Base-by-base conservation (phyloP, 2,113 vertebrate species). In the Fulmarus glacialis region DNA sequence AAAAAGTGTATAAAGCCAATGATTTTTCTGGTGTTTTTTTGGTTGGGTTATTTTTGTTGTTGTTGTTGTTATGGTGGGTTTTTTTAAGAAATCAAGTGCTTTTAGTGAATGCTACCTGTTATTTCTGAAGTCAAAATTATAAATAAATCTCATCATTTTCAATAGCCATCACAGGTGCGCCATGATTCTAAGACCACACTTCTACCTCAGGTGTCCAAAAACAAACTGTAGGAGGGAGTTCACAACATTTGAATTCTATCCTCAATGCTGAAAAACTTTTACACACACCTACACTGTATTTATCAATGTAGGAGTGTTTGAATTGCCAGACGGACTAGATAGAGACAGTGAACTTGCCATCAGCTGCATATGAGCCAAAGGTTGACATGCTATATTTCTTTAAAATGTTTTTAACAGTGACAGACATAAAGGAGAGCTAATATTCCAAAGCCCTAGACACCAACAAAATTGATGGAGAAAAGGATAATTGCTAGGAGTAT, bases 391-490 rank as follows among this genome's bases (percentile, higher is more conserved):
- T 56, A 0, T 43, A n/a, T 82, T 72, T 63, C 86, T 80, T 88
- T 85, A 45, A 92, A 82, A 66, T 50, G 10, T 84, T 96, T 93
- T 72, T 89, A 72, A 40, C 64, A 74, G 71, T 45, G 66, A n/a
- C 58, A 88, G 80, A 74, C 52, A 74, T 67, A 74, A 96, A 93
- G 92, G 68, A 86, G 47, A 74, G 14, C 43, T 90, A 42, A 80
- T 89, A 94, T 85, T 63, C 64, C 84, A 96, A 92, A 93, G 38
- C 47, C 32, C 68, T 47, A 90, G 86, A 90, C 80, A 93, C 40
- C 34, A n/a, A 45, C 72, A 88, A 90, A 94, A 94, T n/a, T 87
- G 66, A 97, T 73, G 72, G 52, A 93, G 86, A 81, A 95, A 92
- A 60, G 53, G 47, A 63, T 91, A 71, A 95, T 40, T 62, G 66